Evolutionary conservation across 1,140 invertebrate species (phyloP).

Genomic region (Lanistes nyassanus): DNA sequence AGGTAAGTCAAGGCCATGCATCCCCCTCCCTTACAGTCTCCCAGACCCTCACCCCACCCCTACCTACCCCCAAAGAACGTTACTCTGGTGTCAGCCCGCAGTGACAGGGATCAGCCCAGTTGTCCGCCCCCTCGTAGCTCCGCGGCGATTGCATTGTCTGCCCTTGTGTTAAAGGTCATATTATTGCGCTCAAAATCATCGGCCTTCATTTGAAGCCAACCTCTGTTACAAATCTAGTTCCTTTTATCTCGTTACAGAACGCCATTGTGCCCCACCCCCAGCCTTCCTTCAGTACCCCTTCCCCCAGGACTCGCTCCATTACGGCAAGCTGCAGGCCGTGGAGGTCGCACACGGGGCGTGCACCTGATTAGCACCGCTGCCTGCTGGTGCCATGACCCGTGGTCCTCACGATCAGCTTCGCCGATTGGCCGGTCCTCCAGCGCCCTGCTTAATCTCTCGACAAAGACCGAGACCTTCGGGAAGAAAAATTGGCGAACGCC

Average conservation of each 20-base stretch:
- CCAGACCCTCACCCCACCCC: too few relatives aligned
- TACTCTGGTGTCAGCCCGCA: not conserved
- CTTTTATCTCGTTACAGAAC: conserved; percentile 16
- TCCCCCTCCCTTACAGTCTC: too few relatives aligned
- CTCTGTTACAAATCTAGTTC: conserved; percentile 5
- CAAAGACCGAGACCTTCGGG: conserved; percentile 2
- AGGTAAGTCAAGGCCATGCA: not conserved
- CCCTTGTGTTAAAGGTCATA: not conserved
- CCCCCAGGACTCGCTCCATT: not conserved
- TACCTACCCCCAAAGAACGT: not conserved
- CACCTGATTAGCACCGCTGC: not conserved
- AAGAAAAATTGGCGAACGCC: too few relatives aligned
- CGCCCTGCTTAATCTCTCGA: not conserved
- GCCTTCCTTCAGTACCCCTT: too few relatives aligned
- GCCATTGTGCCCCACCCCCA: not conserved
- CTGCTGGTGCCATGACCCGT: not conserved
- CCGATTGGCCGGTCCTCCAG: not conserved
- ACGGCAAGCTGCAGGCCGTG: not conserved
- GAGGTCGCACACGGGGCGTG: not conserved
- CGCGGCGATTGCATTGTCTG: conserved; percentile 5
- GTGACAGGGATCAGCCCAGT: not conserved
- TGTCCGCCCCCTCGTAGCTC: not conserved
- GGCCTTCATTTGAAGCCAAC: not conserved
- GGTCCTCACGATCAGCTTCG: not conserved
- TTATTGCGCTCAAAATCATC: conserved; percentile 8